A percentile compares a stretch with the other conserved stretches of the same genome.
Evolutionary conservation across 2,797 vertebrate genomes (phyloP).

Genomic region (Chaetodon trifasciatus): DNA sequence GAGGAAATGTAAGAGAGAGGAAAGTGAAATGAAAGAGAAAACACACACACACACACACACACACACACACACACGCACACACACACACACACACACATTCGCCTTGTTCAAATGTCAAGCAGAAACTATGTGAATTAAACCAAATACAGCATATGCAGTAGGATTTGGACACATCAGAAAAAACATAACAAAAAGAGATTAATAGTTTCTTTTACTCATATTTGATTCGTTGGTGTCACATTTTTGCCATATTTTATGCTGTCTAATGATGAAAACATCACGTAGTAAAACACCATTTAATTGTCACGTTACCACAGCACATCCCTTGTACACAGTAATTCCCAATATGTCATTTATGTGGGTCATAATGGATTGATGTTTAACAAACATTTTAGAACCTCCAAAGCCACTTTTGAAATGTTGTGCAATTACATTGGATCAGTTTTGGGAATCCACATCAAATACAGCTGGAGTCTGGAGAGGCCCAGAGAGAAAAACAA

Average conservation of each 20-base stretch:
- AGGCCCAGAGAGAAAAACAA: constrained; percentile 4
- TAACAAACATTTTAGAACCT: constrained; percentile 25
- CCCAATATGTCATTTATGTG: not conserved
- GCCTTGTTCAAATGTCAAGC: not conserved
- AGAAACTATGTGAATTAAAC: not conserved
- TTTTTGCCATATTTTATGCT: not conserved
- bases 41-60: not conserved
- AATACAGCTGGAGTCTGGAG: not conserved
- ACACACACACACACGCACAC: not conserved
- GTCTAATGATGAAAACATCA: not conserved
- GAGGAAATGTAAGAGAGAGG: not conserved
- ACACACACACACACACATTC: not conserved
- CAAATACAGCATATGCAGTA: not conserved
- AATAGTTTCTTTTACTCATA: not conserved
- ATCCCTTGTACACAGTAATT: not conserved
- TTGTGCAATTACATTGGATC: not conserved
- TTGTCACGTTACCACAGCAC: not conserved
- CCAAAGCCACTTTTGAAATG: constrained; percentile 6
- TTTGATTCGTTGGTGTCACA: not conserved
- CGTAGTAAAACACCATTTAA: not conserved
- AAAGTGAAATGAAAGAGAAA: not conserved
- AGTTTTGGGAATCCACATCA: constrained; percentile 6
- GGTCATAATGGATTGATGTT: constrained; percentile 14
- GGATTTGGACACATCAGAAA: not conserved
- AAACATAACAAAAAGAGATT: not conserved